Conservation (phyloP, 2,797 vertebrate genomes). For the Trematomus bernacchii region DNA sequence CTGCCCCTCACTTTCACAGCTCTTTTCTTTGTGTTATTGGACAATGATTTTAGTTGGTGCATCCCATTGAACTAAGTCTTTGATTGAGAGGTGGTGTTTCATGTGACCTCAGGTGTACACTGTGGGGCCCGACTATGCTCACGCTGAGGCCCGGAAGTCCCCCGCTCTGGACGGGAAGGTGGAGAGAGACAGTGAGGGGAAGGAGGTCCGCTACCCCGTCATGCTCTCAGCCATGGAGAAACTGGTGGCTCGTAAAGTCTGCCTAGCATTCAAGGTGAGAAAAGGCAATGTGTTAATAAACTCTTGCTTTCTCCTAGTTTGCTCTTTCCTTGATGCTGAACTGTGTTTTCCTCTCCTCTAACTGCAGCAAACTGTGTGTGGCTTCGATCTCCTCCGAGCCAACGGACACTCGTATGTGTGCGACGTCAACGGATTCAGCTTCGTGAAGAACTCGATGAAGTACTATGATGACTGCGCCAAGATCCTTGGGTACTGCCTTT, state of each 20-base stretch:
- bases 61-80: not conserved
- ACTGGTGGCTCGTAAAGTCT: constrained; percentile 97
- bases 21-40: not conserved
- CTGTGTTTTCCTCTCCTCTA: not conserved
- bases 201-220: constrained; percentile 98
- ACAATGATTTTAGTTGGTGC: not conserved
- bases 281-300: too few species aligned
- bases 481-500: constrained; percentile 91
- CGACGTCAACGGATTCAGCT: constrained; percentile 98
- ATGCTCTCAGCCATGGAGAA: constrained; percentile 99
- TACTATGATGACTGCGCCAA: constrained; percentile 99
- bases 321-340: not conserved
- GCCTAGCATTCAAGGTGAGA: constrained; percentile 95
- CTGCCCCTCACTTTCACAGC: not conserved
- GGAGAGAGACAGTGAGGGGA: constrained; percentile 97
- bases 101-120: constrained; percentile 92
- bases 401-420: constrained; percentile 98
- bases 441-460: constrained; percentile 99
- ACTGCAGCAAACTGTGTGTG: constrained; percentile 97
- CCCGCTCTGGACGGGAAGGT: constrained; percentile 98
- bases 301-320: not conserved
- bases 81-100: not conserved
- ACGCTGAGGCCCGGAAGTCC: constrained; percentile 97
- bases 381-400: constrained; percentile 97
- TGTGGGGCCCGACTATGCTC: constrained; percentile 97